phyloP scores from a whole-genome alignment of 1,140 invertebrate species.

The Prorops nasuta region DNA sequence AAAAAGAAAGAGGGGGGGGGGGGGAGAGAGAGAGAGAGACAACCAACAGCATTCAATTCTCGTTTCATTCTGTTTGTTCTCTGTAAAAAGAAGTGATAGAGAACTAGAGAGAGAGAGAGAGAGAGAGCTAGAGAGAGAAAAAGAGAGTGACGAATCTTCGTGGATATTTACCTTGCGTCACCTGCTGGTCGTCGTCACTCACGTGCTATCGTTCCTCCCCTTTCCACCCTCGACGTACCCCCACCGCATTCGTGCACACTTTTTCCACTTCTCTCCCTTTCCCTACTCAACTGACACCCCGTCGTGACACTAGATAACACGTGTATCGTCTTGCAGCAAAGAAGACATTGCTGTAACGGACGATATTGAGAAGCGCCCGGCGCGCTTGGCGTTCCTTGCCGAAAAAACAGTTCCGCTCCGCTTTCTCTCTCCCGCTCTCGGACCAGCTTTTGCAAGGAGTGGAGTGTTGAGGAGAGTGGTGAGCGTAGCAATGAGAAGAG shows the following conservation, averaged over 20 bases:
- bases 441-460: neutral
- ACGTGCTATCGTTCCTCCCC: conserved; percentile 21
- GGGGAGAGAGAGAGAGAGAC: conserved; percentile 8
- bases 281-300: too few relatives aligned
- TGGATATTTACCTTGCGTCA: conserved; percentile 33
- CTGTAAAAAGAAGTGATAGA: conserved; percentile 4
- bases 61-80: too few relatives aligned
- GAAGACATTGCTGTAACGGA: conserved; percentile 12
- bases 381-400: conserved; percentile 22
- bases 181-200: conserved; percentile 24
- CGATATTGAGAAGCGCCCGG: conserved; percentile 16
- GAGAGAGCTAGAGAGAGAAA: neutral
- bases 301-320: too few relatives aligned
- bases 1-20: conserved; percentile 5
- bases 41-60: too few relatives aligned
- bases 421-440: neutral
- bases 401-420: conserved; percentile 17
- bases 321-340: too few relatives aligned
- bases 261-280: conserved; percentile 9
- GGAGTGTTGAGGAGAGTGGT: conserved; percentile 1
- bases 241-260: conserved; percentile 7
- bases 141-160: neutral
- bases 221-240: neutral
- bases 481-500: conserved; percentile 13
- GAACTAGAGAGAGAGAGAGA: neutral